Percentiles rank a stretch among this genome's conserved stretches.
Conservation (phyloP, 2,888 invertebrate species). For the Caenorhabditis sp. region DNA sequence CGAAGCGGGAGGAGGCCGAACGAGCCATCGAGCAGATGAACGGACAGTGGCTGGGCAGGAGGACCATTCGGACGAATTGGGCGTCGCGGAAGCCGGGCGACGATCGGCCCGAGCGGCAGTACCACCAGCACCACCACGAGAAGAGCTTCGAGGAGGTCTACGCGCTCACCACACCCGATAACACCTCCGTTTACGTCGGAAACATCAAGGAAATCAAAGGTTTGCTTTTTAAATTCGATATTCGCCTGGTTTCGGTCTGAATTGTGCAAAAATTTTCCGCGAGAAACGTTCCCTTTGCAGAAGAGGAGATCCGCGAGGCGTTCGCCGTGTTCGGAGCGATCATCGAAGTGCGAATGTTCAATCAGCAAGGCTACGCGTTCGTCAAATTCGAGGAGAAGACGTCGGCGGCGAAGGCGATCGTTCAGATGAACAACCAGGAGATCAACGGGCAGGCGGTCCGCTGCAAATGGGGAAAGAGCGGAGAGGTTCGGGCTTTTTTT, state of each 20-base stretch:
- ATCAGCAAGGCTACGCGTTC: slow-evolving; percentile 88
- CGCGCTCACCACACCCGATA: slow-evolving; percentile 96
- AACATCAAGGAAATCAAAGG: slow-evolving; percentile 83
- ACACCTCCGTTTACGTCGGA: slow-evolving; percentile 98
- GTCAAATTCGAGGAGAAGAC: slow-evolving; percentile 94
- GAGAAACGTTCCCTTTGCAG: slow-evolving; percentile 81
- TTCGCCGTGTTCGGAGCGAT: slow-evolving; percentile 95
- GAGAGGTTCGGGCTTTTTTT: too few relatives aligned
- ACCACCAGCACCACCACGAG: slow-evolving; percentile 27
- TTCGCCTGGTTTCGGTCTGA: neutral
- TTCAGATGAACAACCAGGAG: slow-evolving; percentile 94
- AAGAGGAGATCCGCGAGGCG: slow-evolving; percentile 95
- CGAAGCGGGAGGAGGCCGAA: slow-evolving; percentile 98
- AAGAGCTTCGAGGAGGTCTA: slow-evolving; percentile 95
- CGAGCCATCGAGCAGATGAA: slow-evolving; percentile 98
- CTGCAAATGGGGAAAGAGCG: slow-evolving; percentile 96
- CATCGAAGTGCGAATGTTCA: slow-evolving; percentile 96
- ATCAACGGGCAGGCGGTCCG: slow-evolving; percentile 95
- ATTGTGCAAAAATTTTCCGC: neutral
- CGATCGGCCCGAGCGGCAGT: slow-evolving; percentile 58
- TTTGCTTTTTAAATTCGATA: neutral
- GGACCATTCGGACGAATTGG: slow-evolving; percentile 99
- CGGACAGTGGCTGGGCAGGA: slow-evolving; percentile 97
- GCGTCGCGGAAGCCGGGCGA: slow-evolving; percentile 92
- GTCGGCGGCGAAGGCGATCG: slow-evolving; percentile 96